phyloP scores from a whole-genome alignment of 2,888 invertebrate genomes.

The Patella ulyssiponensis region DNA sequence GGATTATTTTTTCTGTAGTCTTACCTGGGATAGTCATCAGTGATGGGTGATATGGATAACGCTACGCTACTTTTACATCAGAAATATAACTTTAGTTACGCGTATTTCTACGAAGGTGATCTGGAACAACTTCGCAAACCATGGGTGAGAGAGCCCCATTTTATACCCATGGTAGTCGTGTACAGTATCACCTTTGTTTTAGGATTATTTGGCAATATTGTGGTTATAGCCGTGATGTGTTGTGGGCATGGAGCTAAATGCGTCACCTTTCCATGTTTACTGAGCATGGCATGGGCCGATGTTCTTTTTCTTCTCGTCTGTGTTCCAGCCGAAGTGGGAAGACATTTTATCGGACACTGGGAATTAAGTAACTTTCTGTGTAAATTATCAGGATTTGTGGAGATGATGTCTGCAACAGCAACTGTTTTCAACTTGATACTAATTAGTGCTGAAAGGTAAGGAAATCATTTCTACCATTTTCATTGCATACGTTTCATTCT shows the following conservation, averaged over 20 bases:
- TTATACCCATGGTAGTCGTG: conserved; percentile 57
- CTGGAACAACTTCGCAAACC: conserved; percentile 44
- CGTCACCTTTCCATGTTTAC: conserved; percentile 68
- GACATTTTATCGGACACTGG: conserved; percentile 73
- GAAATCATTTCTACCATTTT: not conserved
- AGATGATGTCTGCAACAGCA: conserved; percentile 73
- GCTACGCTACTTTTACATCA: not conserved
- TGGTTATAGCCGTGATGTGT: conserved; percentile 73
- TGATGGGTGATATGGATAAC: not conserved
- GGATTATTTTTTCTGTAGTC: no score
- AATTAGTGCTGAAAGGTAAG: conserved; percentile 75
- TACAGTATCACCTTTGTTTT: conserved; percentile 68
- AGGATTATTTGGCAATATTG: conserved; percentile 73
- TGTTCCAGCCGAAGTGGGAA: conserved; percentile 73
- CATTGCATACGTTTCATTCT: not conserved
- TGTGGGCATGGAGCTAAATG: conserved; percentile 69
- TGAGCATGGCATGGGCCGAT: conserved; percentile 72
- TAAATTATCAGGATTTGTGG: conserved; percentile 73
- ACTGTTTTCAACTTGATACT: conserved; percentile 75
- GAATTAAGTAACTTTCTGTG: conserved; percentile 73
- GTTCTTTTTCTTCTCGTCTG: conserved; percentile 73
- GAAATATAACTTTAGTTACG: conserved; percentile 5
- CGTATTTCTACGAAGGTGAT: conserved; percentile 44
- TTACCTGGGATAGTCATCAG: not conserved
- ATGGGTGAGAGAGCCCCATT: conserved; percentile 53